These are phyloP conservation scores for Centropus unirufus DNA, from an alignment of 2,113 vertebrate species.

Conservation along the genomic window DNA sequence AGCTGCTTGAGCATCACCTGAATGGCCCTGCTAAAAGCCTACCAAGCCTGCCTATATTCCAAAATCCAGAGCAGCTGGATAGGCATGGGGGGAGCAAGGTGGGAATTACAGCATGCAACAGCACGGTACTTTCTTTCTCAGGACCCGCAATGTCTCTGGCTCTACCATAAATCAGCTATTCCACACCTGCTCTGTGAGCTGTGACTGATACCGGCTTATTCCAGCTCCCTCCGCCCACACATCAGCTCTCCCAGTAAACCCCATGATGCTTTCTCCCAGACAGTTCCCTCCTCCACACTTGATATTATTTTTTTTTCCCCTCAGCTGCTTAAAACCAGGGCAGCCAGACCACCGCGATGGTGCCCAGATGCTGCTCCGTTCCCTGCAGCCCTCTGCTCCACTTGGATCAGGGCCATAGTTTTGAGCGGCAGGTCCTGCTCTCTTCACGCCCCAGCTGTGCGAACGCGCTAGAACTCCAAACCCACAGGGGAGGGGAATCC, in stretches of 20 bases:
- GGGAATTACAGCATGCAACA: rapidly evolving
- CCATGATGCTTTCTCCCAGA: neutral
- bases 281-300: neutral
- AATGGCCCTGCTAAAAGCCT: neutral
- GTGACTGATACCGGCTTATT: neutral
- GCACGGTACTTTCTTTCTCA: neutral
- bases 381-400: neutral
- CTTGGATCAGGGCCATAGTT: neutral
- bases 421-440: neutral
- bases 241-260: neutral
- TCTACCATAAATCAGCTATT: neutral
- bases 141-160: neutral
- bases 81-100: neutral
- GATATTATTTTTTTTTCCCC: neutral
- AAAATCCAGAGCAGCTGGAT: neutral
- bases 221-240: neutral
- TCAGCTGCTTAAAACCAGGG: neutral
- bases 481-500: neutral
- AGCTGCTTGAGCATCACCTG: neutral
- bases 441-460: rapidly evolving
- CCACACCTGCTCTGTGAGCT: neutral
- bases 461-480: neutral
- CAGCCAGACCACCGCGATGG: rapidly evolving
- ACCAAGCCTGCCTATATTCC: neutral
- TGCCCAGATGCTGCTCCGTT: neutral